phyloP scores from a whole-genome alignment of 64 coral and sea anemone genomes.

The Orbicella faveolata region DNA sequence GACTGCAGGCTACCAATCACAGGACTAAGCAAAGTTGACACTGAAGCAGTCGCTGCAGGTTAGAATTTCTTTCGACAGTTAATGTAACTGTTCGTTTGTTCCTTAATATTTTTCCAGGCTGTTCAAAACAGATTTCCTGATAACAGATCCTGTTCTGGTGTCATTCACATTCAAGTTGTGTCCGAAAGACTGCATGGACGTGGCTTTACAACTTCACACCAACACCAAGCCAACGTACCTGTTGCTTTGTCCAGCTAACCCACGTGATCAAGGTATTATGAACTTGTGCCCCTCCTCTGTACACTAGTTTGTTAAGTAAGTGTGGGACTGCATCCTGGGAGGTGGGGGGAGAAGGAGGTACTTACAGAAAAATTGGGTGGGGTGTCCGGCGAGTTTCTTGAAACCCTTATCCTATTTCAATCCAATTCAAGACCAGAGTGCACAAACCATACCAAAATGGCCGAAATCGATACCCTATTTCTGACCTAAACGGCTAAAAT shows the following conservation, averaged over 20 bases:
- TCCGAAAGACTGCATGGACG: constrained; percentile 31
- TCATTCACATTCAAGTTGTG: constrained; percentile 80
- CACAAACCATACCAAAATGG: too few species aligned
- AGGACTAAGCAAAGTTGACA: not conserved
- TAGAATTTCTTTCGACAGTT: not conserved
- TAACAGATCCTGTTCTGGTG: constrained; percentile 70
- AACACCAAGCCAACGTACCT: constrained; percentile 85
- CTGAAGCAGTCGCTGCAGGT: not conserved
- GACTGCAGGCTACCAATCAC: not conserved
- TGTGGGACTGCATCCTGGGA: too few species aligned
- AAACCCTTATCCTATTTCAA: too few species aligned
- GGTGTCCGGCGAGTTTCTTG: too few species aligned
- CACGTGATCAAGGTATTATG: constrained; percentile 43
- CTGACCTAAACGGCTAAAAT: too few species aligned
- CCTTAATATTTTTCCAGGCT: constrained; percentile 41
- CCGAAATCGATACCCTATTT: too few species aligned
- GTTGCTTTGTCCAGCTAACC: constrained; percentile 56
- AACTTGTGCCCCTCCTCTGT: not conserved
- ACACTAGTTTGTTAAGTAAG: too few species aligned
- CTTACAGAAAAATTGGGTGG: too few species aligned
- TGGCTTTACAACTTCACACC: constrained; percentile 84
- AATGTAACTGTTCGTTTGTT: not conserved
- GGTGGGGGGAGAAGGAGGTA: too few species aligned
- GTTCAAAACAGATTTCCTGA: constrained; percentile 62
- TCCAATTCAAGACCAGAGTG: too few species aligned